Evolutionary conservation across 2,888 invertebrate genomes (phyloP).

Genomic region (Cephus pulcher): DNA sequence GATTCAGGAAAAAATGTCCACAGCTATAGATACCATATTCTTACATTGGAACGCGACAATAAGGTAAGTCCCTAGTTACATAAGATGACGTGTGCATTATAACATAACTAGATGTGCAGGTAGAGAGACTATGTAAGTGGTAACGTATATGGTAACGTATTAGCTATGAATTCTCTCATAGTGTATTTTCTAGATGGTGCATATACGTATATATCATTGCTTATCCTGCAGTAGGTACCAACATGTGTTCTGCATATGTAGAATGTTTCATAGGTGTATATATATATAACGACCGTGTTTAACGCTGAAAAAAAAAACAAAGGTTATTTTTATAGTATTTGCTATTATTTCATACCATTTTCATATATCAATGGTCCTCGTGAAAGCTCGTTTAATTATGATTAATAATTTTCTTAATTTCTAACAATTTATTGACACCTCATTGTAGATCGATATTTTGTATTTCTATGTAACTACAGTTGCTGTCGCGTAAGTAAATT

Average conservation of each 20-base stretch:
- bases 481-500: neutral
- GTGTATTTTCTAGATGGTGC: neutral
- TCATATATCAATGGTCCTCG: neutral
- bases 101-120: no score
- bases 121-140: no score
- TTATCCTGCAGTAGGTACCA: neutral
- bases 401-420: neutral
- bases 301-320: neutral
- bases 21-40: no score
- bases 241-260: neutral
- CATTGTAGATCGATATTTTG: neutral
- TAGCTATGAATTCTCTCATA: neutral
- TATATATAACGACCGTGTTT: neutral
- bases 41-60: no score
- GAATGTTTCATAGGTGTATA: neutral
- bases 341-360: neutral
- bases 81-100: no score
- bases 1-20: no score
- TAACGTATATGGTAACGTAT: neutral
- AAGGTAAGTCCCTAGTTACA: no score
- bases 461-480: neutral
- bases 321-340: neutral
- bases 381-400: neutral
- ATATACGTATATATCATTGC: neutral
- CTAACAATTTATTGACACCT: neutral